These are phyloP conservation scores for Epinotia ramella DNA, from an alignment of 2,888 invertebrate species.

Conservation along the genomic window DNA sequence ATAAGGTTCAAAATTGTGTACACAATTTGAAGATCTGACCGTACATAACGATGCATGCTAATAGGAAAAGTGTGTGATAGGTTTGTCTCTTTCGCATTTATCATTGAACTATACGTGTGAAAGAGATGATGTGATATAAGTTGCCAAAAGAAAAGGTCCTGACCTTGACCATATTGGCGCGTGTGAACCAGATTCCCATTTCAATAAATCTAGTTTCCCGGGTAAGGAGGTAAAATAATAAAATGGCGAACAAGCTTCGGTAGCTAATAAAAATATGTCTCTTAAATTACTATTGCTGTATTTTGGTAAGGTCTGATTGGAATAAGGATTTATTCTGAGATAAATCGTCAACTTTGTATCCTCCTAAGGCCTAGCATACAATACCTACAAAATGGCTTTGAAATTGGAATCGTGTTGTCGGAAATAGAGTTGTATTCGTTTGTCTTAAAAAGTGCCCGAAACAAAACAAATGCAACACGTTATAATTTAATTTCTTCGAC, in stretches of 20 bases:
- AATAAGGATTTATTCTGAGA: not conserved
- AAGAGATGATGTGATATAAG: conserved; percentile 6
- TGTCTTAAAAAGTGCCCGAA: too few species aligned
- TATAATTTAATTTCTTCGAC: too few species aligned
- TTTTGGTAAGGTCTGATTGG: not conserved
- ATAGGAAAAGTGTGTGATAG: not conserved
- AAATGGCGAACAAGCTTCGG: conserved; percentile 19
- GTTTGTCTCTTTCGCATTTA: conserved; percentile 6
- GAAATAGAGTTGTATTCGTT: too few species aligned
- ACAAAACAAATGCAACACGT: too few species aligned
- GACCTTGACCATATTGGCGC: conserved; percentile 33
- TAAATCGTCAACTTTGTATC: not conserved
- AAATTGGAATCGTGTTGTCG: too few species aligned
- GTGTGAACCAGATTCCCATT: conserved; percentile 30
- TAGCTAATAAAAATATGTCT: not conserved
- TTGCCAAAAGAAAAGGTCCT: conserved; percentile 13
- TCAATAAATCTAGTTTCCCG: conserved; percentile 20
- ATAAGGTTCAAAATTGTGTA: not conserved
- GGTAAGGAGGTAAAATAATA: not conserved
- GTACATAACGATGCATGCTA: not conserved
- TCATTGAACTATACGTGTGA: not conserved
- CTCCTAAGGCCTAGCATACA: too few species aligned
- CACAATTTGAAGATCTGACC: not conserved
- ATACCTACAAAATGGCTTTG: too few species aligned
- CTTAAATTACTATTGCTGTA: not conserved